Evolutionary conservation across 1,140 invertebrate species (phyloP), one percentile per base, ranked within the genome.

Genomic region (Drosophila busckii): DNA sequence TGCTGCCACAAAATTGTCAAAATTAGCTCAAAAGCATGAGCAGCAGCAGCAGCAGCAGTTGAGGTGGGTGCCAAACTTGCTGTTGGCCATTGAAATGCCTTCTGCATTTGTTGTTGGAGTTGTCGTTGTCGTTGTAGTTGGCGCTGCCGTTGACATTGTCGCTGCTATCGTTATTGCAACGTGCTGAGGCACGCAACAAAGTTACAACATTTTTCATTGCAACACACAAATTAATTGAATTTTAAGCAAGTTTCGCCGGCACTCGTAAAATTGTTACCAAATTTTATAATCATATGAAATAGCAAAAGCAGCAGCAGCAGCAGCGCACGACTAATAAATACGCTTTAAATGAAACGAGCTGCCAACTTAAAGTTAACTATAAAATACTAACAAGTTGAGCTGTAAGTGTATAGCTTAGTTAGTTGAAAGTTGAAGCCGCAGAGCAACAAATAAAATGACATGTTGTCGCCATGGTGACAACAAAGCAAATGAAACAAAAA

Each of bases 191-290:
- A 78, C 58, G 75, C 73, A 69, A 59, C 53, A 64, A 80, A 80
- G 64, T 80, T 80, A 50, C 50, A 56, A 49, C 60, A 75, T 70
- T 76, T 75, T 70, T 59, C 53, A 58, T 69, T 69, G 59, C 70
- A 70, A 60, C 68, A 78, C 32, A 82, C 75, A 73, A 82, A 80
- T 80, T 73, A 80, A 80, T 80, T 80, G 58, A 80, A 80, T 80
- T 78, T 80, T 61, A 69, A 73, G 75, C 54, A 80, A 82, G 68
- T 80, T 80, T 82, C 34, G 23, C 59, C 37, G 48, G 31, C 40
- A 20, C 58, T 60, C 26, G 45, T 12, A 34, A 73, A 80, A 68
- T 58, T 54, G 63, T 64, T 73, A 37, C 41, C 23, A 73, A 82
- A 68, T 73, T 73, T 54, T 73, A 55, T 45, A 82, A 67, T 54